phyloP scores from a whole-genome alignment of 2,888 invertebrate genomes.

The Altica lythri region DNA sequence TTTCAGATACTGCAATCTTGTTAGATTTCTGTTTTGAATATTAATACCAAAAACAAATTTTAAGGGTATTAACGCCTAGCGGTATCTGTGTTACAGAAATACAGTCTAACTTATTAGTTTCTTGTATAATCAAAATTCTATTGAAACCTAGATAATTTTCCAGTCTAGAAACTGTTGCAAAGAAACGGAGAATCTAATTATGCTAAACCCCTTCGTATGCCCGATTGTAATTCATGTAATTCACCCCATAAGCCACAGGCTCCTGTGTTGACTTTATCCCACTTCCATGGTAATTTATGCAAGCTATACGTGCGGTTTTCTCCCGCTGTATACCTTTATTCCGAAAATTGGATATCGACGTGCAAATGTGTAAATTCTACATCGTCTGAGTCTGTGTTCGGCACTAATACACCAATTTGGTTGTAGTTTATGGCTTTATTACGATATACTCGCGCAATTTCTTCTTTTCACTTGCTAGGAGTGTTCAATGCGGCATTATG shows the following conservation, averaged over 20 bases:
- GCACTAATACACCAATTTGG: slow-evolving; percentile 24
- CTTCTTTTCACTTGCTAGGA: background rate
- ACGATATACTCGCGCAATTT: slow-evolving; percentile 17
- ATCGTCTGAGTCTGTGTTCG: slow-evolving; percentile 28
- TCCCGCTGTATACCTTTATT: slow-evolving; percentile 34
- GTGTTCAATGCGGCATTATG: slow-evolving; percentile 5
- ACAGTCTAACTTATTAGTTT: no score
- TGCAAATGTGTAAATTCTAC: slow-evolving; percentile 40
- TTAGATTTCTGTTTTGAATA: no score
- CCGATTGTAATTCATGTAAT: slow-evolving; percentile 29
- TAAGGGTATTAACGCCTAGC: no score
- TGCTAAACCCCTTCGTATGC: slow-evolving; percentile 17
- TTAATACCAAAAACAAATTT: no score
- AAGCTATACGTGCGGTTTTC: slow-evolving; percentile 37
- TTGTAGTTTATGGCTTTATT: slow-evolving; percentile 41
- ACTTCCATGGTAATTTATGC: slow-evolving; percentile 37
- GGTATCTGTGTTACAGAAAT: no score
- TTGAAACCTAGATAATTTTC: no score
- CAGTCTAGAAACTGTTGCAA: background rate
- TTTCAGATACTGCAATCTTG: no score
- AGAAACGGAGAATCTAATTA: slow-evolving; percentile 13
- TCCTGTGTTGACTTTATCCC: slow-evolving; percentile 27
- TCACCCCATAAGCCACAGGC: slow-evolving; percentile 23
- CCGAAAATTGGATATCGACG: slow-evolving; percentile 42
- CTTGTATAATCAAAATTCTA: no score